A percentile compares a stretch with the other conserved stretches of the same genome.
Evolutionary conservation across 1,140 invertebrate genomes (phyloP).

Genomic region (Drosophila pseudoananassae): DNA sequence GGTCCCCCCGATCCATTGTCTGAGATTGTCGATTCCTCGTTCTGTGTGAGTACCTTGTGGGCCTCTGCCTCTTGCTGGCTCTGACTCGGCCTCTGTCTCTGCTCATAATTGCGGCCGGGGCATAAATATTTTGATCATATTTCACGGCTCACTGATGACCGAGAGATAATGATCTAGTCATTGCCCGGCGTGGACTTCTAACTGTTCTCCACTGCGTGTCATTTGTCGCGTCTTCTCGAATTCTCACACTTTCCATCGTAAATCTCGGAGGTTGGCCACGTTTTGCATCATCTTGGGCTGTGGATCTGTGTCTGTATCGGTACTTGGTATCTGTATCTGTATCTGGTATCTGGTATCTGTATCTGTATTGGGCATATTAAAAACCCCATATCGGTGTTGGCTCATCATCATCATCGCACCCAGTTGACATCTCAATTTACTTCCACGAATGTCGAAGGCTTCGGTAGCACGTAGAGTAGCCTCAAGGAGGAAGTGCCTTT

Average conservation of each 20-base stretch:
- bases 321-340: conserved; percentile 11
- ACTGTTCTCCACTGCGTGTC: conserved; percentile 48
- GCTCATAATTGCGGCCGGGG: conserved; percentile 68
- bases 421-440: conserved; percentile 78
- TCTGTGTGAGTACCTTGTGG: background rate
- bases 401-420: conserved; percentile 43
- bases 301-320: conserved; percentile 11
- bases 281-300: conserved; percentile 67
- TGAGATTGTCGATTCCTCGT: conserved; percentile 38
- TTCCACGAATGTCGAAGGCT: conserved; percentile 55
- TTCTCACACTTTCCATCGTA: conserved; percentile 82
- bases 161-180: conserved; percentile 62
- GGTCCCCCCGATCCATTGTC: conserved; percentile 54
- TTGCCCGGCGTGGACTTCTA: conserved; percentile 34
- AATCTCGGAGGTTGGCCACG: conserved; percentile 67
- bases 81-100: conserved; percentile 9
- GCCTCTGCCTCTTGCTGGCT: background rate
- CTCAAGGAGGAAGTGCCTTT: conserved; percentile 43
- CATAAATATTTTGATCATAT: conserved; percentile 81
- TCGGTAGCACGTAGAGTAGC: conserved; percentile 50
- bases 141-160: conserved; percentile 69
- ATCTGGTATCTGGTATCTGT: conserved; percentile 6
- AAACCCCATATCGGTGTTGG: conserved; percentile 61
- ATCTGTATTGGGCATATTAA: conserved; percentile 26
- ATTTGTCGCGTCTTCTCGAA: conserved; percentile 61